These are phyloP conservation scores for Lanius collurio DNA, from an alignment of 2,113 vertebrate genomes.

Conservation along the genomic window DNA sequence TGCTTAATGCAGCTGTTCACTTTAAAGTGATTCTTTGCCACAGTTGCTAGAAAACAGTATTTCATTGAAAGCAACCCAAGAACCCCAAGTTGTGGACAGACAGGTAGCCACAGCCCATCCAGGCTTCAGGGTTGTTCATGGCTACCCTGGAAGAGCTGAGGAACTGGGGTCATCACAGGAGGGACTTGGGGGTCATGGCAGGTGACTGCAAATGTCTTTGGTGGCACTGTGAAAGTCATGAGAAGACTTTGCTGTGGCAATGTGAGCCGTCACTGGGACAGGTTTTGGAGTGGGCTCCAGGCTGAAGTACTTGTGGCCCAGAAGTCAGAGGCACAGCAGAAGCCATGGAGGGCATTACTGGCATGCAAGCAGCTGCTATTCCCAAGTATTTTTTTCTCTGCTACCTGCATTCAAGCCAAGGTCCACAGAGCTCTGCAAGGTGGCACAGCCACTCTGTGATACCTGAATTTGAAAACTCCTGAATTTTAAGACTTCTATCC, in stretches of 20 bases:
- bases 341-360: not conserved
- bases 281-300: not conserved
- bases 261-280: accelerated
- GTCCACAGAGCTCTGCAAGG: not conserved
- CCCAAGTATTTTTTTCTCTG: not conserved
- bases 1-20: not conserved
- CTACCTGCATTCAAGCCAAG: not conserved
- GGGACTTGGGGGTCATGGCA: not conserved
- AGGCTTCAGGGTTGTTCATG: not conserved
- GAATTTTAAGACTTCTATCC: not conserved
- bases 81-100: not conserved
- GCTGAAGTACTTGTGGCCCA: not conserved
- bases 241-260: not conserved
- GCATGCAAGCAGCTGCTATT: not conserved
- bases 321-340: not conserved
- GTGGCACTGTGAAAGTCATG: not conserved
- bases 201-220: not conserved
- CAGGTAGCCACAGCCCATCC: not conserved
- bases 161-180: not conserved
- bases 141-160: not conserved
- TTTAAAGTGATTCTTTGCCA: not conserved
- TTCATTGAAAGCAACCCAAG: not conserved
- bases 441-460: not conserved
- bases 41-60: not conserved
- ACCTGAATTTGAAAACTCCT: not conserved